phyloP scores from a whole-genome alignment of 1,140 invertebrate genomes.

The Cardiocondyla obscurior region DNA sequence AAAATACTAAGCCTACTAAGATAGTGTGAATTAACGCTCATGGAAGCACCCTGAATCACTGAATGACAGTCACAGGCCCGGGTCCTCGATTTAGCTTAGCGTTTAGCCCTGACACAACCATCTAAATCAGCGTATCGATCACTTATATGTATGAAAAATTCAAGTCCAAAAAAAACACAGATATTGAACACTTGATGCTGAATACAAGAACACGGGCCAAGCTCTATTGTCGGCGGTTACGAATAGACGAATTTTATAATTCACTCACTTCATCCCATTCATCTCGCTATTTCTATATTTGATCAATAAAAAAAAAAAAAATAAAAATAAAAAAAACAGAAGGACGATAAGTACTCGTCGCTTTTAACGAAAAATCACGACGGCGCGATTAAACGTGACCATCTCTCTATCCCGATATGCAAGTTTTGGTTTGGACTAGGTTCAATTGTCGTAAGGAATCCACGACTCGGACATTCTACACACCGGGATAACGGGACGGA shows the following conservation, averaged over 20 bases:
- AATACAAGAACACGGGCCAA: slow-evolving; percentile 21
- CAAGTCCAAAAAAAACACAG: neutral
- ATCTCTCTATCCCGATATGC: slow-evolving; percentile 32
- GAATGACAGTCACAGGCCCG: slow-evolving; percentile 57
- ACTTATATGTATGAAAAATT: slow-evolving; percentile 16
- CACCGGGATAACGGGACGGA: neutral
- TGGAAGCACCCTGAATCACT: slow-evolving; percentile 83
- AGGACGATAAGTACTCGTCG: slow-evolving; percentile 11
- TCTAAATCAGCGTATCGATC: neutral
- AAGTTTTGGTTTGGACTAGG: slow-evolving; percentile 77
- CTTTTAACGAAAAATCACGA: slow-evolving; percentile 22
- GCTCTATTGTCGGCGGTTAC: slow-evolving; percentile 38
- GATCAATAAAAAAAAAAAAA: too few species aligned
- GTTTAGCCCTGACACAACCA: neutral
- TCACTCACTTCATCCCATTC: slow-evolving; percentile 9
- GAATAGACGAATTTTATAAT: slow-evolving; percentile 14
- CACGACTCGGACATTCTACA: slow-evolving; percentile 15
- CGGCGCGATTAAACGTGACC: neutral
- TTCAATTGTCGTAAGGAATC: slow-evolving; percentile 71
- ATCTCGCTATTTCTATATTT: slow-evolving; percentile 14
- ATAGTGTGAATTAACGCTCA: slow-evolving; percentile 70
- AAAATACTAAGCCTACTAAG: slow-evolving; percentile 39
- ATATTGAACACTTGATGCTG: neutral
- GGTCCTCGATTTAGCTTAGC: neutral
- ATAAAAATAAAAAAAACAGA: too few species aligned